These are phyloP conservation scores for Phrynocephalus forsythii DNA, from an alignment of 2,797 vertebrate species.

Conservation along the genomic window DNA sequence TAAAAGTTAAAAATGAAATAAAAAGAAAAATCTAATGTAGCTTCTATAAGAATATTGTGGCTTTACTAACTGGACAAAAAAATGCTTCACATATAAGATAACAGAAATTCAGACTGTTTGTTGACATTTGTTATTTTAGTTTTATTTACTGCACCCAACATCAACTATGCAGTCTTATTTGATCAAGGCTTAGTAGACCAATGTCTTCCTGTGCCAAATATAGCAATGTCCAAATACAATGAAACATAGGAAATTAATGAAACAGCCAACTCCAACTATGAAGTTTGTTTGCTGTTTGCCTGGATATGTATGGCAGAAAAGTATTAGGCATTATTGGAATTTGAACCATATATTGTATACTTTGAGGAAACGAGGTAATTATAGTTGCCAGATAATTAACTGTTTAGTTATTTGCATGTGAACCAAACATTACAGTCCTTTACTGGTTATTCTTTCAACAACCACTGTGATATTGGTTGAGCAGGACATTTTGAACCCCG, in stretches of 20 bases:
- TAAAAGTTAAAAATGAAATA: conserved; percentile 19
- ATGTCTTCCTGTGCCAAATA: not conserved
- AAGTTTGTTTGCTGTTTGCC: not conserved
- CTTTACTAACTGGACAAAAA: not conserved
- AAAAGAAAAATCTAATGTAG: not conserved
- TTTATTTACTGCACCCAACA: not conserved
- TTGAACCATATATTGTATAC: not conserved
- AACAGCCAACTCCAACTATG: not conserved
- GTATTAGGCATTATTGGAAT: not conserved
- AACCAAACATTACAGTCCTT: not conserved
- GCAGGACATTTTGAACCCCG: not conserved
- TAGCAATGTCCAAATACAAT: not conserved
- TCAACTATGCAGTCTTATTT: not conserved
- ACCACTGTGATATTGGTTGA: not conserved
- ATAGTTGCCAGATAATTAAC: not conserved
- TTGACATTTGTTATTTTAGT: not conserved
- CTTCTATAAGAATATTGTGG: not conserved
- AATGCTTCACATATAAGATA: not conserved
- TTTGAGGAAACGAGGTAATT: not conserved
- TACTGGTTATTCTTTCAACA: not conserved
- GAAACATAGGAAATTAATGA: not conserved
- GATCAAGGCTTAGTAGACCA: not conserved
- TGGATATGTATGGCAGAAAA: not conserved
- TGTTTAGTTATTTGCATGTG: not conserved
- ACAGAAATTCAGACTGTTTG: not conserved